Percentiles rank a stretch among this genome's conserved stretches.
These are phyloP conservation scores for Erebia ligea DNA, from an alignment of 2,888 invertebrate genomes.

Conservation along the genomic window DNA sequence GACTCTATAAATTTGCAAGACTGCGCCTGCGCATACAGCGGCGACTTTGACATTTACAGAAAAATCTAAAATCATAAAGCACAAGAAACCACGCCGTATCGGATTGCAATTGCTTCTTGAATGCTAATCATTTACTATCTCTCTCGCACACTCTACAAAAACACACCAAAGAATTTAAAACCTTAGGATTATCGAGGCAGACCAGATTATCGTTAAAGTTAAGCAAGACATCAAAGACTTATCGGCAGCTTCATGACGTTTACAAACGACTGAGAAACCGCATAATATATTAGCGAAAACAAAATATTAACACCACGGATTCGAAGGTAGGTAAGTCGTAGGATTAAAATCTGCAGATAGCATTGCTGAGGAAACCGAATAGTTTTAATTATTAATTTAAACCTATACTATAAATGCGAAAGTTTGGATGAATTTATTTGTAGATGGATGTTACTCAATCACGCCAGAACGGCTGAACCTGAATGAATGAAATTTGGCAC, in stretches of 20 bases:
- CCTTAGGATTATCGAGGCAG: slow-evolving; percentile 14
- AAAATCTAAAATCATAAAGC: slow-evolving; percentile 81
- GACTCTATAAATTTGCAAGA: slow-evolving; percentile 32
- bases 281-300: slow-evolving; percentile 14
- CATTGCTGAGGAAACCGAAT: slow-evolving; percentile 7
- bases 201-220: slow-evolving; percentile 5
- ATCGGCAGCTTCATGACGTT: slow-evolving; percentile 32
- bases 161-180: slow-evolving; percentile 22
- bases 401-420: not conserved
- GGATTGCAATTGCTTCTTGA: slow-evolving; percentile 75
- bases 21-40: slow-evolving; percentile 59
- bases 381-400: slow-evolving; percentile 1
- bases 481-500: no score
- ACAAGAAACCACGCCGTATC: slow-evolving; percentile 62
- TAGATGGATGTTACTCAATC: not conserved
- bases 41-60: slow-evolving; percentile 79
- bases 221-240: slow-evolving; percentile 28
- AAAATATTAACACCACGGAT: slow-evolving; percentile 16
- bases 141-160: slow-evolving; percentile 39
- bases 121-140: slow-evolving; percentile 65
- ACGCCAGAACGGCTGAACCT: not conserved
- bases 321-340: slow-evolving; percentile 22
- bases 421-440: no score
- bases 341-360: slow-evolving; percentile 18
- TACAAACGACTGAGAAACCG: slow-evolving; percentile 14